phyloP scores from a whole-genome alignment of 2,113 vertebrate species.

The Haemorhous mexicanus region DNA sequence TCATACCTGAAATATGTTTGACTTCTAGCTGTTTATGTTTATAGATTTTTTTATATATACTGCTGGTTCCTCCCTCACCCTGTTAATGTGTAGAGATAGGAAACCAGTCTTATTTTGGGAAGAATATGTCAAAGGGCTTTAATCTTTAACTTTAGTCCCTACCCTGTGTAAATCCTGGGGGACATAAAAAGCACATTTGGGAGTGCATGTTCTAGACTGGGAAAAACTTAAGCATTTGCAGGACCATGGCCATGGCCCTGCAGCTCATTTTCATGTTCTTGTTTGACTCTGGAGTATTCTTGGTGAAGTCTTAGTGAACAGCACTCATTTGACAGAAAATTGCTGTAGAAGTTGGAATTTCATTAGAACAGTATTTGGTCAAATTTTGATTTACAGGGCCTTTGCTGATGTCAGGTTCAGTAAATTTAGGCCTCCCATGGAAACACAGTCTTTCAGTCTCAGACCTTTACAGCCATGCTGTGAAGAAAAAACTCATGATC shows the following conservation, averaged over 20 bases:
- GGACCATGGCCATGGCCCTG: neutral
- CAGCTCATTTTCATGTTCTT: neutral
- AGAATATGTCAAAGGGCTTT: neutral
- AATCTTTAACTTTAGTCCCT: neutral
- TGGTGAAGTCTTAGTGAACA: neutral
- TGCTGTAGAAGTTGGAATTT: neutral
- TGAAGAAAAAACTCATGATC: neutral
- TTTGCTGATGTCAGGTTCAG: neutral
- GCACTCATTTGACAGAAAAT: neutral
- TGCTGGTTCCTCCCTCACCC: neutral
- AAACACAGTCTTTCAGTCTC: neutral
- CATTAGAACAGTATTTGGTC: neutral
- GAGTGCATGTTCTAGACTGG: neutral
- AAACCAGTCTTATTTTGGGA: neutral
- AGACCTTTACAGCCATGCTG: neutral
- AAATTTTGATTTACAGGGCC: neutral
- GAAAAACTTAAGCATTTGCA: neutral
- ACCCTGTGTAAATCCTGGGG: neutral
- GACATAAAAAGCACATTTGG: neutral
- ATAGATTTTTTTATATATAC: neutral
- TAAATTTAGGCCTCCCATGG: neutral
- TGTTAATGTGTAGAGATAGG: neutral
- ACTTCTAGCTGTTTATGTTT: neutral
- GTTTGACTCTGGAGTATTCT: neutral
- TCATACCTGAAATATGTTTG: neutral